These are phyloP conservation scores for Gortyna flavago DNA, from an alignment of 2,888 invertebrate species.

Conservation along the genomic window DNA sequence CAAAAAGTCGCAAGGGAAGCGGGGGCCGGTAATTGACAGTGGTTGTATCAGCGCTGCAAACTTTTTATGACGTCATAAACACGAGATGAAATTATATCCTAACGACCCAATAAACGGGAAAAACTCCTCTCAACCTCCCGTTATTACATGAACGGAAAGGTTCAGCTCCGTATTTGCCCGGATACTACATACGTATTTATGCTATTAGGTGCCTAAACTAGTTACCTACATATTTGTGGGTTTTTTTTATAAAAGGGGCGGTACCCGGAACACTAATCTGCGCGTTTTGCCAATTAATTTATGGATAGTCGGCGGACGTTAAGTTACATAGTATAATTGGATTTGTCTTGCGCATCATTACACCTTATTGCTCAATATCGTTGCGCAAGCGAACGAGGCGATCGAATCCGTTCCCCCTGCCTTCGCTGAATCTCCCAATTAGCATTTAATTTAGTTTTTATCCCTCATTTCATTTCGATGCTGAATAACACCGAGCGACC, in stretches of 20 bases:
- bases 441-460: conserved; percentile 88
- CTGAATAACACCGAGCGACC: conserved; percentile 83
- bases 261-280: conserved; percentile 37
- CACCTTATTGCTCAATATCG: conserved; percentile 78
- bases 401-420: conserved; percentile 73
- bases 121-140: conserved; percentile 84
- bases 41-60: conserved; percentile 86
- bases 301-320: conserved; percentile 56
- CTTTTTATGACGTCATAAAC: conserved; percentile 88
- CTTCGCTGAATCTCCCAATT: conserved; percentile 83
- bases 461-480: conserved; percentile 85
- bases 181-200: conserved; percentile 74
- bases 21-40: conserved; percentile 81
- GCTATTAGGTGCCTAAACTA: conserved; percentile 73
- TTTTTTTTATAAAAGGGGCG: conserved; percentile 52
- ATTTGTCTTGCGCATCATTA: conserved; percentile 77
- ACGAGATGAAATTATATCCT: conserved; percentile 89
- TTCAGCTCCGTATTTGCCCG: conserved; percentile 77
- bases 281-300: conserved; percentile 47
- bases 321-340: conserved; percentile 71
- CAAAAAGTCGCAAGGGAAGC: conserved; percentile 72
- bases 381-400: conserved; percentile 73
- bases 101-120: conserved; percentile 88
- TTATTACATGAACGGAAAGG: conserved; percentile 84
- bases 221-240: conserved; percentile 54